These are phyloP conservation scores for Odontophorus gujanensis DNA, from an alignment of 2,113 vertebrate genomes.

Conservation along the genomic window DNA sequence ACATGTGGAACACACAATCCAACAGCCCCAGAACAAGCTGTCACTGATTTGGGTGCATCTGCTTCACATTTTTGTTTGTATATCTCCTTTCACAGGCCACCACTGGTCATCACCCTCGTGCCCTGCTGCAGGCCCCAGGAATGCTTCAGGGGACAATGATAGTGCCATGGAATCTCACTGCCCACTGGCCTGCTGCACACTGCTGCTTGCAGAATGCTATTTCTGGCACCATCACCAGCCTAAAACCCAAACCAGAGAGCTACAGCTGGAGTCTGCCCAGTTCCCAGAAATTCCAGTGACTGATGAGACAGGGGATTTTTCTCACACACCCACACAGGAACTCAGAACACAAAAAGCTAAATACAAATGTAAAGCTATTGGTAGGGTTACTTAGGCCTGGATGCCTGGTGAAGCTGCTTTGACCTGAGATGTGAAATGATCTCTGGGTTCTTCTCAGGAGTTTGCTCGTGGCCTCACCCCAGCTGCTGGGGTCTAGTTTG, in stretches of 20 bases:
- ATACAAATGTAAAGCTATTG: not conserved
- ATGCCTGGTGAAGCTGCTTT: not conserved
- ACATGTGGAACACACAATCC: not conserved
- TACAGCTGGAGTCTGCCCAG: not conserved
- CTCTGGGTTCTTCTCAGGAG: not conserved
- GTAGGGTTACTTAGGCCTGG: not conserved
- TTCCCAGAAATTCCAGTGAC: constrained; percentile 45
- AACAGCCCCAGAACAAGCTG: not conserved
- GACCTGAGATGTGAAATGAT: not conserved
- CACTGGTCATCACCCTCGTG: fast-evolving
- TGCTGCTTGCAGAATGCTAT: constrained; percentile 16
- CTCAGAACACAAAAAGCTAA: not conserved
- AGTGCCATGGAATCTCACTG: not conserved
- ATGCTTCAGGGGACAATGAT: constrained; percentile 22
- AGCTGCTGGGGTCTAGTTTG: not conserved
- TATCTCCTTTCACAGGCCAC: not conserved
- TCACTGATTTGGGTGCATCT: not conserved
- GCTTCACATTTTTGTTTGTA: not conserved
- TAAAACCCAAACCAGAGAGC: not conserved
- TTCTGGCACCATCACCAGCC: not conserved
- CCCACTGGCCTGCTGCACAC: fast-evolving
- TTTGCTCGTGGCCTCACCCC: not conserved
- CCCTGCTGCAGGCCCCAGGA: not conserved
- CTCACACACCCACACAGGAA: constrained; percentile 11
- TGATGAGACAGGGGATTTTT: constrained; percentile 9